Evolutionary conservation across 2,888 invertebrate species (phyloP).

Genomic region (Synergus laeviventris): DNA sequence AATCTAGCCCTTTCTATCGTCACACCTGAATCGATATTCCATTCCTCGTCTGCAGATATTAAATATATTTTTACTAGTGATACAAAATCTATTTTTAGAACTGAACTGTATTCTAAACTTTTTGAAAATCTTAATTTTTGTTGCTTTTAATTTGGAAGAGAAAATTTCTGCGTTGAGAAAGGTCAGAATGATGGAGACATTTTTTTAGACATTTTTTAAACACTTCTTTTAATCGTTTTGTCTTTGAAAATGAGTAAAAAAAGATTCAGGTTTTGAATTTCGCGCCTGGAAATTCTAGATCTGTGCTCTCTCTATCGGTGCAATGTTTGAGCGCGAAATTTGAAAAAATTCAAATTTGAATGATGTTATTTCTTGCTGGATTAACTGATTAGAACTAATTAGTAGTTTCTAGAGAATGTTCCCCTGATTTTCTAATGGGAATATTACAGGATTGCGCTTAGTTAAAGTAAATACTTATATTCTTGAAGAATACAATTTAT

Average conservation of each 20-base stretch:
- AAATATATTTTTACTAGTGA: background rate
- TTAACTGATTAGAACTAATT: too few relatives aligned
- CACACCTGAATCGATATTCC: background rate
- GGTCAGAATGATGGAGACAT: background rate
- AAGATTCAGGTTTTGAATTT: background rate
- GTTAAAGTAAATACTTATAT: too few relatives aligned
- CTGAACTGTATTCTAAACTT: background rate
- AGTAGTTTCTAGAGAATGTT: too few relatives aligned
- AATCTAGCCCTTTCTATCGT: background rate
- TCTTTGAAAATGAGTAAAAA: background rate
- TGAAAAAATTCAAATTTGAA: background rate
- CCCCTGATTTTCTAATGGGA: too few relatives aligned
- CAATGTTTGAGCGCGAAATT: background rate
- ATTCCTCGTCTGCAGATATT: background rate
- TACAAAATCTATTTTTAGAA: background rate
- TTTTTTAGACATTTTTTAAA: background rate
- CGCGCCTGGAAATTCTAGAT: background rate
- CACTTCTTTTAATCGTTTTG: background rate
- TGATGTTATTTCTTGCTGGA: too few relatives aligned
- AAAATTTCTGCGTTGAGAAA: background rate
- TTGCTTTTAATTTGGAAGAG: background rate
- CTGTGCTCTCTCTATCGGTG: background rate
- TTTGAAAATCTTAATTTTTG: background rate
- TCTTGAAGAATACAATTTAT: too few relatives aligned
- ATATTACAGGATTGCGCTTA: too few relatives aligned